Evolutionary conservation across 1,140 invertebrate genomes (phyloP), one percentile per base, ranked within the genome.

Genomic region (Acromyrmex echinatior): DNA sequence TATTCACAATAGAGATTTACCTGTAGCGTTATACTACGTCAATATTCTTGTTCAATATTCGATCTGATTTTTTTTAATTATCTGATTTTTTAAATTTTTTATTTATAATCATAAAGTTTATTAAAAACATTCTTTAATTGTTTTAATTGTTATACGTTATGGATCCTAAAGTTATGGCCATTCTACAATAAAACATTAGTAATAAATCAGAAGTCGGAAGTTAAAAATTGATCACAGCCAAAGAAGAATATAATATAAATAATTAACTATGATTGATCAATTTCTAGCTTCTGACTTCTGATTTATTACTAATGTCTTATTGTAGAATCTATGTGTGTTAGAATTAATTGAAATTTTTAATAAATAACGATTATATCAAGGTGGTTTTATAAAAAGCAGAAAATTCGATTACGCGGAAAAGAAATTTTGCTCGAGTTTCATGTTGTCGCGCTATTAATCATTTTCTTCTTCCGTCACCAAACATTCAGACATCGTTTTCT

Each of bases 401-500:
- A 58, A 21, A 58, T 58, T 58, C 56, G 0, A 28, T n/a, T 21
- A 35, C 7, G 3, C 9, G 21, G 18, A 9, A 12, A 49, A 45
- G 25, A 74, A 74, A 51, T 76, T 58, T 66, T 45, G n/a, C 9
- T 39, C 9, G 28, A 68, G 39, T 21, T 62, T 9, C 28, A 14
- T n/a, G 25, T 84, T 51, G 56, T 63, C 80, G 39, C 70, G 39
- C 56, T 76, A 62, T 84, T 58, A 81, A 28, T 31, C 66, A 45
- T 58, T 60, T 84, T 49, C 51, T 28, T 81, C 7, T 45, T 73
- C 39, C 51, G 66, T 81, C 58, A 35, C n/a, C 73, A 51, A 78
- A 58, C 45, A 85, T 85, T 85, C 60, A 74, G 82, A 79, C 74
- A 86, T 65, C 62, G 82, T 66, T 84, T 25, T 7, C 80, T 31